Base-by-base conservation (phyloP, 2,888 invertebrate genomes). In the Zaprionus bogoriensis region DNA sequence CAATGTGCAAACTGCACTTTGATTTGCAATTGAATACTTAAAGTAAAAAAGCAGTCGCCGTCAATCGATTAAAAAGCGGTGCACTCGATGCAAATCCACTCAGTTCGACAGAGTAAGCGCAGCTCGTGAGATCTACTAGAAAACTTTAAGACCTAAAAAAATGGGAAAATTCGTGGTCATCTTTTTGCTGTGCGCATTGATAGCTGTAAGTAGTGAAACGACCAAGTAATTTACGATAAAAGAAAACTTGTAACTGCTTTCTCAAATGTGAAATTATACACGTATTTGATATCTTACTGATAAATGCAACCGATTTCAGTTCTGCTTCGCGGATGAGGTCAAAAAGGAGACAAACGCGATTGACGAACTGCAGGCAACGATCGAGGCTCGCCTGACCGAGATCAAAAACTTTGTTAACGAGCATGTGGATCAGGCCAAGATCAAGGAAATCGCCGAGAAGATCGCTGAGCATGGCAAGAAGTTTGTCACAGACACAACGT, bases 251-350 rank as follows among this genome's bases (percentile, higher is more conserved):
- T 7, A 25, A 25, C 7, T 32, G 14, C 12, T 12, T n/a, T n/a
- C n/a, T n/a, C n/a, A n/a, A n/a, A n/a, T n/a, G n/a, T n/a, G n/a
- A n/a, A n/a, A n/a, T n/a, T n/a, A n/a, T n/a, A n/a, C n/a, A n/a
- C n/a, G 30, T 7, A 12, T 1, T n/a, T 12, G 30, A 30, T 30
- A 36, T 17, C 14, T 17, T 7, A 36, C 9, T 14, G 9, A 36
- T 3, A 17, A 3, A 2, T 3, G 14, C 6, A 9, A 9, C 0
- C 6, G 6, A 1, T 36, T 36, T 3, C 14, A 66, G 65, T 7
- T 65, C 12, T 65, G 57, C 41, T 23, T 20, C 3, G 44, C 28
- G 6, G 66, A 64, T 7, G 63, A 54, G 10, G 46, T 19, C 23
- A 48, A 14, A 9, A 36, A 36, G 32, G 32, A 36, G 9, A 9